Conservation (phyloP, 2,888 invertebrate genomes). For the Eupithecia tripunctaria region DNA sequence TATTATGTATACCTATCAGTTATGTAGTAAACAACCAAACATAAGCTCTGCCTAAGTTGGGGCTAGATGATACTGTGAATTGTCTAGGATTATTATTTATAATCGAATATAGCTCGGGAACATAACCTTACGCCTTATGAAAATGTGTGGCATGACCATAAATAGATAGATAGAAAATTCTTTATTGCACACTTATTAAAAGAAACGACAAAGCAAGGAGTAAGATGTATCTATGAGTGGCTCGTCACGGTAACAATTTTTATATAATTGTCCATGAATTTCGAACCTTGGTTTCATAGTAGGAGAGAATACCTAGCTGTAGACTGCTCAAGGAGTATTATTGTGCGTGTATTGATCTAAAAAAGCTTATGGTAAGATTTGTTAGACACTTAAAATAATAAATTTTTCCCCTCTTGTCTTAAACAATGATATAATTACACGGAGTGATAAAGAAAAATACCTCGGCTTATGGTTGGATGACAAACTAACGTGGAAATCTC, state of each 20-base stretch:
- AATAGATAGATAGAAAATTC: too few relatives aligned
- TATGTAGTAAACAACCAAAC: too few relatives aligned
- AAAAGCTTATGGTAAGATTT: neutral
- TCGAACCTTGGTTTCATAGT: neutral
- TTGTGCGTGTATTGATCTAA: neutral
- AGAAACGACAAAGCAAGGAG: neutral
- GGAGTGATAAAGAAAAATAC: too few relatives aligned
- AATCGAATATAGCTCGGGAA: neutral
- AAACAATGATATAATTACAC: too few relatives aligned
- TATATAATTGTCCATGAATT: neutral
- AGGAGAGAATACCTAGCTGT: neutral
- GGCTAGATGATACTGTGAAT: too few relatives aligned
- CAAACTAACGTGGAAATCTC: too few relatives aligned
- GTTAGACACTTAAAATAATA: neutral
- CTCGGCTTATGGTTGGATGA: too few relatives aligned
- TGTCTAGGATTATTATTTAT: too few relatives aligned
- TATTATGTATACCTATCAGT: too few relatives aligned
- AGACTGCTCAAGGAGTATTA: neutral
- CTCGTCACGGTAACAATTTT: neutral
- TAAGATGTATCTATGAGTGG: neutral
- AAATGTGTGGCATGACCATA: neutral
- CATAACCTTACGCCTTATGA: neutral
- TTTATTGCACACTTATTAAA: too few relatives aligned
- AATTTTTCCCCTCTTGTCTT: too few relatives aligned
- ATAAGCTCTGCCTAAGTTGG: too few relatives aligned